phyloP scores from a whole-genome alignment of 2,797 vertebrate genomes.

The Lates japonicus region DNA sequence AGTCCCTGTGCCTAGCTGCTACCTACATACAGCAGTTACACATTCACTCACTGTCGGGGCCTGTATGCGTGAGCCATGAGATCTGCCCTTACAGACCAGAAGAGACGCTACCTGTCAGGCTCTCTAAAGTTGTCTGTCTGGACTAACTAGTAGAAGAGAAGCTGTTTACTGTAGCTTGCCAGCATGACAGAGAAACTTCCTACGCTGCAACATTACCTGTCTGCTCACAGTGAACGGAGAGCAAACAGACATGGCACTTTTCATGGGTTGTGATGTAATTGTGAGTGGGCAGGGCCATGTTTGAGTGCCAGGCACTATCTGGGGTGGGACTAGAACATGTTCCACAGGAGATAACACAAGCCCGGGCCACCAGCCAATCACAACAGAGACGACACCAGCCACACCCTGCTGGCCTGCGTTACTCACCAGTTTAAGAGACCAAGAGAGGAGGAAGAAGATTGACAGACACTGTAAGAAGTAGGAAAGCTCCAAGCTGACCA shows the following conservation, averaged over 20 bases:
- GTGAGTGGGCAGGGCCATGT: slow-evolving; percentile 86
- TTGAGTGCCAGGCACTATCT: slow-evolving; percentile 88
- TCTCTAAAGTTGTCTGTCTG: slow-evolving; percentile 50
- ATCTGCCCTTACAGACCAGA: slow-evolving; percentile 28
- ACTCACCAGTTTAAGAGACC: slow-evolving; percentile 48
- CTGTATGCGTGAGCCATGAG: slow-evolving; percentile 14
- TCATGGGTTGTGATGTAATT: slow-evolving; percentile 73
- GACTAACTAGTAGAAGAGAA: slow-evolving; percentile 43
- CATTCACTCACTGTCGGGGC: slow-evolving; percentile 18
- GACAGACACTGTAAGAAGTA: slow-evolving; percentile 62
- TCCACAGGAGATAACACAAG: slow-evolving; percentile 89
- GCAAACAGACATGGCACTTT: slow-evolving; percentile 74
- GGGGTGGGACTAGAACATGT: slow-evolving; percentile 89
- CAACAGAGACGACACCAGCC: slow-evolving; percentile 74
- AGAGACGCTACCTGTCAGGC: slow-evolving; percentile 43
- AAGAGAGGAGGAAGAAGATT: slow-evolving; percentile 58
- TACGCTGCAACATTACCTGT: slow-evolving; percentile 71
- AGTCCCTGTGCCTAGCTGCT: slow-evolving; percentile 19
- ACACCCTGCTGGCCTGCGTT: slow-evolving; percentile 70
- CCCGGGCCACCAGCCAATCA: slow-evolving; percentile 81
- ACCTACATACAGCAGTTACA: slow-evolving; percentile 32
- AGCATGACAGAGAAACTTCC: slow-evolving; percentile 41
- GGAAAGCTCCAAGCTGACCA: slow-evolving; percentile 29
- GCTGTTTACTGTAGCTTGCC: slow-evolving; percentile 28
- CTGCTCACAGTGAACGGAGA: slow-evolving; percentile 60